phyloP scores from a whole-genome alignment of 2,113 vertebrate species.

The Cyanoderma ruficeps region DNA sequence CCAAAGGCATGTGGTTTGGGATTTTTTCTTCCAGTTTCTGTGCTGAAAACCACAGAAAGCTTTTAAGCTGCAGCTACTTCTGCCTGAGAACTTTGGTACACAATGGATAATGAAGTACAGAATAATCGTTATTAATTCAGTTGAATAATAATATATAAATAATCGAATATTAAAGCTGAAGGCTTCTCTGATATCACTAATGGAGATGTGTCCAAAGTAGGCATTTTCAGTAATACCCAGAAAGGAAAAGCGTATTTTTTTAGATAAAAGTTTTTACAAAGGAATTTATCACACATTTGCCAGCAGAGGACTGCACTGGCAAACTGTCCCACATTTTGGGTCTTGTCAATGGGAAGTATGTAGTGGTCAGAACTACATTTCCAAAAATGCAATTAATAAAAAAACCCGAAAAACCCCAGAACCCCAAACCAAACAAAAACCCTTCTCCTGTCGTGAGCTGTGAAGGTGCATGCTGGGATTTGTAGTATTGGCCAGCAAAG shows the following conservation, averaged over 20 bases:
- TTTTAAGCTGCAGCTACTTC: background rate
- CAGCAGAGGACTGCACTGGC: background rate
- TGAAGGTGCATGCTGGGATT: background rate
- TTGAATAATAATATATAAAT: background rate
- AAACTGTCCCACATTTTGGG: background rate
- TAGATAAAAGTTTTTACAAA: background rate
- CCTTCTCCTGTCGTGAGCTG: background rate
- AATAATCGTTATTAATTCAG: background rate
- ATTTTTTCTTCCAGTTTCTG: background rate
- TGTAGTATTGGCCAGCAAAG: background rate
- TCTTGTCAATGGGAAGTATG: background rate
- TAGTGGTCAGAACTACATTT: background rate
- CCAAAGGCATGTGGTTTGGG: background rate
- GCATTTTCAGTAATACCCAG: background rate
- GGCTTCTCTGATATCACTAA: background rate
- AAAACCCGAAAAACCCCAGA: background rate
- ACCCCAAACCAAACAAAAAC: rapidly evolving
- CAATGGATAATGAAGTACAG: background rate
- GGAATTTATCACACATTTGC: background rate
- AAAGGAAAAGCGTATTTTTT: background rate
- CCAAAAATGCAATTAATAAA: background rate
- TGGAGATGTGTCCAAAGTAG: background rate
- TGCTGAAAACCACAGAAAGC: slow-evolving; percentile 25
- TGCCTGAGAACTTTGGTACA: background rate
- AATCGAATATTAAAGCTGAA: background rate